Evolutionary conservation across 2,113 vertebrate species (phyloP).

Genomic region (Erythrocebus patas): DNA sequence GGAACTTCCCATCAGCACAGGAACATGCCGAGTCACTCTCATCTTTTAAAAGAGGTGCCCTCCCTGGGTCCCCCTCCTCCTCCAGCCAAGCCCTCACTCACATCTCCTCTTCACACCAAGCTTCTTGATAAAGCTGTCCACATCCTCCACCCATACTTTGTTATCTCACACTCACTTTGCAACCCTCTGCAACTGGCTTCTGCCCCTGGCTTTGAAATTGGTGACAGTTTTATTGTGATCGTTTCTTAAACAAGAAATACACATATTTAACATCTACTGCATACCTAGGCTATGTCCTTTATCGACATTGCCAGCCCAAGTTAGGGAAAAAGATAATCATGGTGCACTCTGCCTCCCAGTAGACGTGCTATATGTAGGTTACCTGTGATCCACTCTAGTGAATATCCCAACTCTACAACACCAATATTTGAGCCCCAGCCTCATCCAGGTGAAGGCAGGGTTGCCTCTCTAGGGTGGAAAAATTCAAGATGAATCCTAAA

Average conservation of each 20-base stretch:
- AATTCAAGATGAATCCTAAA: neutral
- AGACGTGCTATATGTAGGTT: rapidly evolving
- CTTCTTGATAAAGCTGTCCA: neutral
- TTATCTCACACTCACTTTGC: neutral
- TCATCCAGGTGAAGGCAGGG: neutral
- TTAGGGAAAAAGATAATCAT: rapidly evolving
- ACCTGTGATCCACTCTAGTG: rapidly evolving
- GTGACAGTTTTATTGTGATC: neutral
- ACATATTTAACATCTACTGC: neutral
- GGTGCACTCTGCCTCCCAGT: rapidly evolving
- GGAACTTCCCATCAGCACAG: rapidly evolving
- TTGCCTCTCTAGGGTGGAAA: neutral
- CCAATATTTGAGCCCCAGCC: neutral
- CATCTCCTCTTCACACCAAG: neutral
- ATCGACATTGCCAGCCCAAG: rapidly evolving
- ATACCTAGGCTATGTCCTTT: neutral
- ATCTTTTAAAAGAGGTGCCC: neutral
- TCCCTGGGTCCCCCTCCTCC: rapidly evolving
- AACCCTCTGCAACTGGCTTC: neutral
- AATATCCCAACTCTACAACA: neutral
- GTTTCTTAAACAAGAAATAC: neutral
- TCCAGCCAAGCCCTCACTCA: neutral
- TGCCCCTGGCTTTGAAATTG: neutral
- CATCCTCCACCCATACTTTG: rapidly evolving
- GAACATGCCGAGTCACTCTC: neutral